Evolutionary conservation across 2,113 vertebrate genomes (phyloP), one percentile per base, ranked within the genome.

Genomic region (Microtus richardsoni): DNA sequence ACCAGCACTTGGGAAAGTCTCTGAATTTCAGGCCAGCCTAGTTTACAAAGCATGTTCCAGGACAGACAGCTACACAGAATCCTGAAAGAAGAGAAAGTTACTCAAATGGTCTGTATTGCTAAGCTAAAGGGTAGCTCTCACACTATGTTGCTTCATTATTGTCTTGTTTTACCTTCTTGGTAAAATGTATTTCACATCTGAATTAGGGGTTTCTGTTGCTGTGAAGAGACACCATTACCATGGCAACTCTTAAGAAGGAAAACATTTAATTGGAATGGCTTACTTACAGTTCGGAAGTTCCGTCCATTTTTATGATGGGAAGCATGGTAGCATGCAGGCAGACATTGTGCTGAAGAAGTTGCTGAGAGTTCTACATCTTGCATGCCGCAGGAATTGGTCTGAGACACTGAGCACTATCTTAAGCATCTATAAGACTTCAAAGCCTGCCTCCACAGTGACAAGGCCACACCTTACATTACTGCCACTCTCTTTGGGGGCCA

Each of bases 121-220:
- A 77, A 94, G 36, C 71, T 97, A 47, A 88, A 84, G n/a, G 9
- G 78, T 10, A 88, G 79, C 22, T 70, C 41, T 94, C 92, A 79
- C 8, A 54, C 14, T 94, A 33, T 90, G 71, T 58, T 92, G 64
- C 54, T 74, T 66, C 86, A 8, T 91, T 77, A 33, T 30, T 71
- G 5, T 33, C 36, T 82, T 49, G 33, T 83, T 66, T 11, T 78
- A 52, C 6, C 41, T 68, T 49, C 47, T 60, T 66, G 66, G 33
- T 68, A 44, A 66, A 70, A 78, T 71, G 21, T 49, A 82, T 91
- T 94, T 71, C 3, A 17, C 17, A 71, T 71, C 68, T 36, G 16
- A 21, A 17, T 71, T 71, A n/a, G 36, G 68, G 68, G 36, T n/a
- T n/a, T 71, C 68, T 71, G n/a, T n/a, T n/a, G 33, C 68, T 71